Percentiles rank a stretch among this genome's conserved stretches.
Conservation (phyloP, 2,113 vertebrate genomes). For the Oncorhynchus keta region DNA sequence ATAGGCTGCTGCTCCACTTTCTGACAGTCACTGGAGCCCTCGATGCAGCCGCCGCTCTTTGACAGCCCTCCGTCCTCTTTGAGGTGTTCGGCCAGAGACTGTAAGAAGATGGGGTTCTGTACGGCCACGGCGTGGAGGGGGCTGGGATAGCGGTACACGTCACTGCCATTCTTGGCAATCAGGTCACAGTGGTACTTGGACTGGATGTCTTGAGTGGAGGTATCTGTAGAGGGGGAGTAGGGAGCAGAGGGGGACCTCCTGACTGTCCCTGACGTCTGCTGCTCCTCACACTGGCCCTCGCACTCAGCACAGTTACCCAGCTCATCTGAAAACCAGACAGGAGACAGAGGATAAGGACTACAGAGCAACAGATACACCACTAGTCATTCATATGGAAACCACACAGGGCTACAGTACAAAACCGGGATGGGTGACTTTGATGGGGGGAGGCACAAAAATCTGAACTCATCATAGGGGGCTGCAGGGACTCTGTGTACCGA, state of each 20-base stretch:
- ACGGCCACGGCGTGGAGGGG: slow-evolving; percentile 88
- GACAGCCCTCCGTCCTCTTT: slow-evolving; percentile 70
- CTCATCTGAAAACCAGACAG: slow-evolving; percentile 74
- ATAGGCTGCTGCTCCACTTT: slow-evolving; percentile 56
- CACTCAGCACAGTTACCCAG: slow-evolving; percentile 81
- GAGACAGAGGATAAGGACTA: slow-evolving; percentile 6
- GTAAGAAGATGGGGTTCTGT: slow-evolving; percentile 86
- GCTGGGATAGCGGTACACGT: slow-evolving; percentile 88
- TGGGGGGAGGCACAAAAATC: too few relatives aligned
- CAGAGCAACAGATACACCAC: neutral
- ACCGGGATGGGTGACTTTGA: too few relatives aligned
- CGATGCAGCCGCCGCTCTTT: slow-evolving; percentile 36
- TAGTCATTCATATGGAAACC: too few relatives aligned
- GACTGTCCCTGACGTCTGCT: slow-evolving; percentile 61
- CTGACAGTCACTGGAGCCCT: slow-evolving; percentile 57
- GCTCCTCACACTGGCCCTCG: slow-evolving; percentile 79
- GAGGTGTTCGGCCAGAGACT: slow-evolving; percentile 70
- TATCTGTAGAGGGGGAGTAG: slow-evolving; percentile 77
- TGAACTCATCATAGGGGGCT: too few relatives aligned
- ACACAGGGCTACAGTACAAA: too few relatives aligned
- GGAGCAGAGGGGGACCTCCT: slow-evolving; percentile 72
- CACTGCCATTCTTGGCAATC: slow-evolving; percentile 83
- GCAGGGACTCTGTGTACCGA: too few relatives aligned
- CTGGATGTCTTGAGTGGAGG: slow-evolving; percentile 71
- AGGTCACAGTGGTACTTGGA: slow-evolving; percentile 87